Percentiles rank a stretch among this genome's conserved stretches.
Evolutionary conservation across 2,797 vertebrate species (phyloP).

Genomic region (Phalanger gymnotis): DNA sequence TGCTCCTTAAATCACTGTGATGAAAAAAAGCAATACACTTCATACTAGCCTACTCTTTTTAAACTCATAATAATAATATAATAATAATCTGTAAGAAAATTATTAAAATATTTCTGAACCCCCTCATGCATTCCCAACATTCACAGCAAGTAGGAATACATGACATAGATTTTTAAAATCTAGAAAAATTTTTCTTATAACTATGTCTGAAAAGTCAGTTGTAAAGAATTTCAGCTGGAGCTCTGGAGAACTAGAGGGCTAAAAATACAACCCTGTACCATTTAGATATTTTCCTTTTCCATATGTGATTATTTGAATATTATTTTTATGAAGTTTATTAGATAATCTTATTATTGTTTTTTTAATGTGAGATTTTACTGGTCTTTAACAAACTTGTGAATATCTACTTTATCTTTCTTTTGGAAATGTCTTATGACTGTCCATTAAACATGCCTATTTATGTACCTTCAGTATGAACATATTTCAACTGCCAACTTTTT

Average conservation of each 20-base stretch:
- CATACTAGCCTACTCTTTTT: slow-evolving; percentile 26
- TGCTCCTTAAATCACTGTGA: slow-evolving; percentile 45
- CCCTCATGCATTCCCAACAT: slow-evolving; percentile 16
- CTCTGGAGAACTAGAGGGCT: slow-evolving; percentile 7
- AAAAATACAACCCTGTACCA: slow-evolving; percentile 14
- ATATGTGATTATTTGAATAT: slow-evolving; percentile 44
- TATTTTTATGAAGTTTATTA: neutral
- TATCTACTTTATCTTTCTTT: neutral
- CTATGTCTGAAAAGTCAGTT: slow-evolving; percentile 19
- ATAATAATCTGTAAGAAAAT: slow-evolving; percentile 41
- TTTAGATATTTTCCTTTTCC: slow-evolving; percentile 45
- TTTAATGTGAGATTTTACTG: slow-evolving; percentile 42
- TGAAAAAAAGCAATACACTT: slow-evolving; percentile 19
- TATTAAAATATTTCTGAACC: slow-evolving; percentile 51
- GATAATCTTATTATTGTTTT: neutral
- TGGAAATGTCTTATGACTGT: slow-evolving; percentile 45
- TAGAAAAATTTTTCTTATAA: neutral
- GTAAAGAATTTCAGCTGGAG: slow-evolving; percentile 33
- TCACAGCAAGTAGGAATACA: slow-evolving; percentile 23
- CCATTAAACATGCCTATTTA: slow-evolving; percentile 54
- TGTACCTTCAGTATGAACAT: slow-evolving; percentile 7
- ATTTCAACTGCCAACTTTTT: slow-evolving; percentile 50
- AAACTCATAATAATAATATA: slow-evolving; percentile 44
- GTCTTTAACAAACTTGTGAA: neutral
- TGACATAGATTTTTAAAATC: neutral